phyloP scores from a whole-genome alignment of 2,888 invertebrate species.

The Dasypogon diadema region DNA sequence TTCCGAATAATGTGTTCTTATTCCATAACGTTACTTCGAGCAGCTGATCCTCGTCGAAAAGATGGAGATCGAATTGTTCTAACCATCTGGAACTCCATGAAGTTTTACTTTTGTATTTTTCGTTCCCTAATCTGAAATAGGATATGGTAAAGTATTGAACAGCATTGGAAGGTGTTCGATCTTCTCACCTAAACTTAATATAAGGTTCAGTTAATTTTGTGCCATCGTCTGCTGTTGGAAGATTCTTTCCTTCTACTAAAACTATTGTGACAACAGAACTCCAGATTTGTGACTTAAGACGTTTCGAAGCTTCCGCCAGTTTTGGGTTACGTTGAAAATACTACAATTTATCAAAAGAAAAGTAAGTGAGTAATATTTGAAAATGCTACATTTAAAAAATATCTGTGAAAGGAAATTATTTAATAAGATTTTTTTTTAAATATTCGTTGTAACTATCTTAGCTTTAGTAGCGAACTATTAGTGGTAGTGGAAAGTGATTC shows the following conservation, averaged over 20 bases:
- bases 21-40: conserved; percentile 91
- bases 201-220: conserved; percentile 88
- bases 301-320: conserved; percentile 83
- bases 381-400: too few relatives aligned
- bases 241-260: conserved; percentile 93
- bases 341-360: too few relatives aligned
- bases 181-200: conserved; percentile 90
- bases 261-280: conserved; percentile 96
- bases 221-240: conserved; percentile 89
- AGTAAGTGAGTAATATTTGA: too few relatives aligned
- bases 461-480: too few relatives aligned
- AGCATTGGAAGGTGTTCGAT: background rate
- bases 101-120: conserved; percentile 96
- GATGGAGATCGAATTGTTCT: conserved; percentile 96
- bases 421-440: too few relatives aligned
- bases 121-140: conserved; percentile 87
- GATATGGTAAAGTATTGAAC: too few relatives aligned
- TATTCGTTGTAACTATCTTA: too few relatives aligned
- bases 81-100: conserved; percentile 91
- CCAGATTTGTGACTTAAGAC: conserved; percentile 96
- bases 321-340: conserved; percentile 84
- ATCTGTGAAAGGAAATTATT: too few relatives aligned
- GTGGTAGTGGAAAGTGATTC: too few relatives aligned
- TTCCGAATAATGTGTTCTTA: conserved; percentile 69
- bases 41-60: conserved; percentile 94